Percentiles rank a stretch among this genome's conserved stretches.
Conservation (phyloP, 1,140 invertebrate genomes). For the Brachystomella parvula region DNA sequence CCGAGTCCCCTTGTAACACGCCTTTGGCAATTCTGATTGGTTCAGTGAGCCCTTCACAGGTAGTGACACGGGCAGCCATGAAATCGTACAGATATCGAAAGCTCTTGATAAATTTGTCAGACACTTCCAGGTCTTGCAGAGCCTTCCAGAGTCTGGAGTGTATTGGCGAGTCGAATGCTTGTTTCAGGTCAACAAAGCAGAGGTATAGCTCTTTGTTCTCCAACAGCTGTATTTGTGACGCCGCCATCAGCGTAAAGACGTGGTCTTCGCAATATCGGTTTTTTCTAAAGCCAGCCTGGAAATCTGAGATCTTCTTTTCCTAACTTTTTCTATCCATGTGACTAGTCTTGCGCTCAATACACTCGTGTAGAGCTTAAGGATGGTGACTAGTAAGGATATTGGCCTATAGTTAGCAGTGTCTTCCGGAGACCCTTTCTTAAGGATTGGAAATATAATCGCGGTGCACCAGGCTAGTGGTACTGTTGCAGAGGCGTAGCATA, state of each 20-base stretch:
- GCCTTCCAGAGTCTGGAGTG: neutral
- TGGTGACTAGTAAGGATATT: neutral
- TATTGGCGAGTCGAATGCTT: neutral
- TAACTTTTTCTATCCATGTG: neutral
- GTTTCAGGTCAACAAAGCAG: slow-evolving; percentile 2
- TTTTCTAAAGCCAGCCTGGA: neutral
- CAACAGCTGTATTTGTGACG: neutral
- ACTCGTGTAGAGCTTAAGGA: neutral
- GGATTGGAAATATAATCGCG: neutral
- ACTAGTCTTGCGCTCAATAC: neutral
- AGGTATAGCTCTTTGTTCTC: neutral
- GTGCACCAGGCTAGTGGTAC: neutral
- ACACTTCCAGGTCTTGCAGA: neutral
- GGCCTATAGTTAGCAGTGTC: neutral
- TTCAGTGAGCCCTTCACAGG: neutral
- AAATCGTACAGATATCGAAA: neutral
- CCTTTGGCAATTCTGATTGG: neutral
- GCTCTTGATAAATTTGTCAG: neutral
- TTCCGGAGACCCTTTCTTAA: neutral
- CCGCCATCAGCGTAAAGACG: neutral
- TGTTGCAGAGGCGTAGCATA: neutral
- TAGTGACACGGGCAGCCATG: neutral
- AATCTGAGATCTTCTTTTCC: neutral
- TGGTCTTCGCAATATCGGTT: neutral
- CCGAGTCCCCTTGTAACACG: neutral